phyloP scores from a whole-genome alignment of 2,888 invertebrate species.

The Polydrusus tereticollis region DNA sequence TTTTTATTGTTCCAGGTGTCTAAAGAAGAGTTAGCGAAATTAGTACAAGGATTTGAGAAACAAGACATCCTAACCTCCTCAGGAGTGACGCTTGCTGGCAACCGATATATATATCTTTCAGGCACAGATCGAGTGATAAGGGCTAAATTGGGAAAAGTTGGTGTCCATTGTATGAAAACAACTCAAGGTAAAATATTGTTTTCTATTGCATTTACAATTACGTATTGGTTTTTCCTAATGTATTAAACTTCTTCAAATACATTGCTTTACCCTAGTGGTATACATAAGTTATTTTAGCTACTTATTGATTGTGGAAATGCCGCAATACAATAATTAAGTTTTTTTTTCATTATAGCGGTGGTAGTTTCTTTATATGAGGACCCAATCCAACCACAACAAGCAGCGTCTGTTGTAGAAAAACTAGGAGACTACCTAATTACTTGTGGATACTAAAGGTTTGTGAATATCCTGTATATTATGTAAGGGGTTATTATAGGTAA shows the following conservation, averaged over 20 bases:
- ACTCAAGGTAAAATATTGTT: slow-evolving; percentile 86
- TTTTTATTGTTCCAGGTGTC: slow-evolving; percentile 75
- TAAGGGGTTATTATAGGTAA: no score
- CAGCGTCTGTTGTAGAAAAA: slow-evolving; percentile 96
- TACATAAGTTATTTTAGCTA: no score
- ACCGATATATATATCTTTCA: slow-evolving; percentile 95
- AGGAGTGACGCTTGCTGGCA: slow-evolving; percentile 92
- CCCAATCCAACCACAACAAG: slow-evolving; percentile 96
- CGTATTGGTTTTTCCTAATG: no score
- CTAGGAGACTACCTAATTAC: slow-evolving; percentile 97
- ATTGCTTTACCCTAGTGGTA: no score
- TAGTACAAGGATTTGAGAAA: slow-evolving; percentile 91
- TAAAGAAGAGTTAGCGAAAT: slow-evolving; percentile 91
- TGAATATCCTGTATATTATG: slow-evolving; percentile 17
- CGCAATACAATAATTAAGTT: background rate
- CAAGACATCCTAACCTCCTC: slow-evolving; percentile 90
- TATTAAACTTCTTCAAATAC: no score
- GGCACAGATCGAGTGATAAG: slow-evolving; percentile 94
- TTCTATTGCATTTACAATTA: no score
- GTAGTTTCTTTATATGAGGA: slow-evolving; percentile 96
- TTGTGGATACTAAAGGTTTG: slow-evolving; percentile 92
- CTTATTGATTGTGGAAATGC: background rate
- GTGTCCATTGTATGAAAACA: slow-evolving; percentile 97
- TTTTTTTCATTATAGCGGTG: slow-evolving; percentile 79
- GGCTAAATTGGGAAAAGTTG: slow-evolving; percentile 93